Percentiles rank a stretch among this genome's conserved stretches.
These are phyloP conservation scores for Cheilosia scutellata DNA, from an alignment of 2,888 invertebrate genomes.

Conservation along the genomic window DNA sequence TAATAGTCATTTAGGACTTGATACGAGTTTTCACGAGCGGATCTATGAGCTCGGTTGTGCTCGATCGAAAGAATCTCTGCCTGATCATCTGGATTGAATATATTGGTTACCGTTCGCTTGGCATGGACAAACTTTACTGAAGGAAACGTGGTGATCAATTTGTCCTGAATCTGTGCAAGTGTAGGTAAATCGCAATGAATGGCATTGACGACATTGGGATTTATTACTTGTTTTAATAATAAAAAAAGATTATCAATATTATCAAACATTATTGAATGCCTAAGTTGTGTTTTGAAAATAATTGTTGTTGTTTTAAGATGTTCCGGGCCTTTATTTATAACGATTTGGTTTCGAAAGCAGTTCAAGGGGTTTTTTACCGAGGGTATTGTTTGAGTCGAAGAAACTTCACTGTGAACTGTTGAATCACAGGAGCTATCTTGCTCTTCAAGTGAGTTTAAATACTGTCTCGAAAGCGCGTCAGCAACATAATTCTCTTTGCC, in stretches of 20 bases:
- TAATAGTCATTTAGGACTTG: constrained; percentile 7
- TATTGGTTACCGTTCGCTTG: constrained; percentile 54
- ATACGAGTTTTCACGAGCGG: constrained; percentile 17
- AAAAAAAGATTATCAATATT: constrained; percentile 5
- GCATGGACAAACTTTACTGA: constrained; percentile 65
- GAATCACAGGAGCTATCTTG: constrained; percentile 1
- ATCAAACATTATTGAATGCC: constrained; percentile 9
- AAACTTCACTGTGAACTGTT: constrained; percentile 50
- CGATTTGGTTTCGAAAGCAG: constrained; percentile 60
- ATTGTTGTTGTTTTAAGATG: constrained; percentile 42
- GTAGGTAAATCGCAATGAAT: constrained; percentile 23
- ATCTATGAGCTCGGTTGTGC: constrained; percentile 43
- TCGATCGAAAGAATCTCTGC: constrained; percentile 53
- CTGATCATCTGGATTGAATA: constrained; percentile 57
- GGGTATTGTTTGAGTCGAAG: constrained; percentile 39
- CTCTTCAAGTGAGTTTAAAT: constrained; percentile 45
- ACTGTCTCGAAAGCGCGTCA: constrained; percentile 61
- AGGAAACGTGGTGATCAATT: constrained; percentile 26
- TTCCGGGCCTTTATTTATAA: constrained; percentile 37
- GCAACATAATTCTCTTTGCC: constrained; percentile 60
- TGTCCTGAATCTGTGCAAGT: constrained; percentile 33
- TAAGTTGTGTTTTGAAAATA: constrained; percentile 16
- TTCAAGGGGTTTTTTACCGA: constrained; percentile 9
- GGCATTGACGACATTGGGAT: not conserved
- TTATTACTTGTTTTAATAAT: constrained; percentile 13